A percentile compares a stretch with the other conserved stretches of the same genome.
These are phyloP conservation scores for Lagria hirta DNA, from an alignment of 2,888 invertebrate species.

Conservation along the genomic window DNA sequence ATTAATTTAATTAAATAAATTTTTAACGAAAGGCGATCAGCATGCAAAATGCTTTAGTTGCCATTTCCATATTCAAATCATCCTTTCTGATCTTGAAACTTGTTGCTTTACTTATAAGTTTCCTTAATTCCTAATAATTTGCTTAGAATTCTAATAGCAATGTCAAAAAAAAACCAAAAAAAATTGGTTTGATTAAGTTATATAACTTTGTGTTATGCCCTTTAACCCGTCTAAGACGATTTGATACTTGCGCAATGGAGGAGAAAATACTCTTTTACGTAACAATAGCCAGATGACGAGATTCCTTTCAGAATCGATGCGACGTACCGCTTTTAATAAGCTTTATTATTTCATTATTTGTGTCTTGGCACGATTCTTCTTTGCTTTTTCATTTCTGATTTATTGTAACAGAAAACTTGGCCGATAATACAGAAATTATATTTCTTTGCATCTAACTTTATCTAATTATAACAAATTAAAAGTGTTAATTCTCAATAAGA, in stretches of 20 bases:
- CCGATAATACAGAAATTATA: too few species aligned
- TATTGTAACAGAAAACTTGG: too few species aligned
- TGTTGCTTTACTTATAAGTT: too few species aligned
- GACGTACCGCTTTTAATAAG: conserved; percentile 49
- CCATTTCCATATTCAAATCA: conserved; percentile 23
- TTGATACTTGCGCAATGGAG: conserved; percentile 38
- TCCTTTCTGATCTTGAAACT: conserved; percentile 11
- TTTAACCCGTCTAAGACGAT: conserved; percentile 5
- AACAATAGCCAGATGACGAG: conserved; percentile 48
- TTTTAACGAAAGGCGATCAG: not conserved
- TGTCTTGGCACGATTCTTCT: conserved; percentile 28
- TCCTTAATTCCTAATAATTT: too few species aligned
- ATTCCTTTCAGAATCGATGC: conserved; percentile 42
- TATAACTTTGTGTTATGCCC: conserved; percentile 19
- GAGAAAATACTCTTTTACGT: conserved; percentile 40
- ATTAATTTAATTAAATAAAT: not conserved
- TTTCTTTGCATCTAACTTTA: too few species aligned
- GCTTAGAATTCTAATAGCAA: too few species aligned
- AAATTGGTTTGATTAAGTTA: conserved; percentile 23
- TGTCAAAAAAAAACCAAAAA: too few species aligned
- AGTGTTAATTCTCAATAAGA: too few species aligned
- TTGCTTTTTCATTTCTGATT: conserved; percentile 19
- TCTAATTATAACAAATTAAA: too few species aligned
- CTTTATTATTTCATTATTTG: conserved; percentile 45
- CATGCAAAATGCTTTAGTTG: not conserved